Conservation (phyloP, 2,113 vertebrate species). For the Rhombomys opimus region DNA sequence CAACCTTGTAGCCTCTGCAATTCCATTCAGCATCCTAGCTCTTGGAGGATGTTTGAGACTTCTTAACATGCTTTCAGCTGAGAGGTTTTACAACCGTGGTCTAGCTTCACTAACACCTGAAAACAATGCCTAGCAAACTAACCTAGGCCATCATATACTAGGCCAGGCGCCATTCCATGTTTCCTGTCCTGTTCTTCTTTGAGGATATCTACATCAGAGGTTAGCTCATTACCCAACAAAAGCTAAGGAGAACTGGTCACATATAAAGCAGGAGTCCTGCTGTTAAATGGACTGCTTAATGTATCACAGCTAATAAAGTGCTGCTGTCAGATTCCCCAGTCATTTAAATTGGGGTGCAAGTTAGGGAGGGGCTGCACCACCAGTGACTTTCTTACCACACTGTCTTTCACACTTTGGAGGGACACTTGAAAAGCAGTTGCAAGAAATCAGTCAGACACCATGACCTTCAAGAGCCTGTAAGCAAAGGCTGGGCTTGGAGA, state of each 20-base stretch:
- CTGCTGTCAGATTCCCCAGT: conserved; percentile 26
- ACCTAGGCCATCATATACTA: not conserved
- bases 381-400: not conserved
- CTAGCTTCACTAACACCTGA: conserved; percentile 67
- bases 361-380: not conserved
- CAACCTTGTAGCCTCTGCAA: conserved; percentile 48
- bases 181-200: conserved; percentile 62
- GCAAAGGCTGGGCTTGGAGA: not conserved
- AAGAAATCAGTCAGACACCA: not conserved
- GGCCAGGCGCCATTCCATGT: conserved; percentile 18
- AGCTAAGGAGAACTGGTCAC: not conserved
- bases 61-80: conserved; percentile 55
- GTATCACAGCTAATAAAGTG: conserved; percentile 31
- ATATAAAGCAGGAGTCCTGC: not conserved
- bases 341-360: not conserved
- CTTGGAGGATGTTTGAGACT: conserved; percentile 57
- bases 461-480: not conserved
- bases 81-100: conserved; percentile 18
- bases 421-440: not conserved
- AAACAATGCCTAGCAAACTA: conserved; percentile 55
- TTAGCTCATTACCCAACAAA: conserved; percentile 10
- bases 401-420: not conserved
- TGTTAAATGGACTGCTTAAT: conserved; percentile 34
- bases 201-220: conserved; percentile 55
- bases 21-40: not conserved